phyloP scores from a whole-genome alignment of 2,797 vertebrate genomes.

The Gallinago nigripennis region DNA sequence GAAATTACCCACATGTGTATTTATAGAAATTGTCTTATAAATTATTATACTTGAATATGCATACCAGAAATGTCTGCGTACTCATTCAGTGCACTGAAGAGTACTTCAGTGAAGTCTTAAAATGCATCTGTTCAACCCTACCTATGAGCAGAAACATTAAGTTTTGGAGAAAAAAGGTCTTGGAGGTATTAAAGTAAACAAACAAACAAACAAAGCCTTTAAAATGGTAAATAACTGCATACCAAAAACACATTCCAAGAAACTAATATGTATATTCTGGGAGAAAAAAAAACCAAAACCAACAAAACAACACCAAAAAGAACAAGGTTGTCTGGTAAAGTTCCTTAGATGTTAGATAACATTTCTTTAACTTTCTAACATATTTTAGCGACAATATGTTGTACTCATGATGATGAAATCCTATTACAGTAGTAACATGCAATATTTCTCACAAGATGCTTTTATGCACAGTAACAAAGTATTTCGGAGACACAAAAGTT shows the following conservation, averaged over 20 bases:
- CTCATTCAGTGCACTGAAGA: not conserved
- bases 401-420: not conserved
- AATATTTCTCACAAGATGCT: not conserved
- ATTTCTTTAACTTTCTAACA: not conserved
- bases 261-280: not conserved
- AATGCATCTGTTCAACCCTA: not conserved
- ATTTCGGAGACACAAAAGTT: not conserved
- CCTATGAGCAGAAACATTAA: not conserved
- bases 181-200: not conserved
- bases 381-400: not conserved
- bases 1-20: conserved; percentile 22
- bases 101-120: not conserved
- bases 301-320: not conserved
- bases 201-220: not conserved
- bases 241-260: not conserved
- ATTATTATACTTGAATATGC: conserved; percentile 22
- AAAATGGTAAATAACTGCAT: not conserved
- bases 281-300: not conserved
- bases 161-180: not conserved
- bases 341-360: not conserved
- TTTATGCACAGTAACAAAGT: not conserved
- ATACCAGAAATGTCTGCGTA: not conserved
- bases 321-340: not conserved
- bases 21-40: conserved; percentile 19
- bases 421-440: not conserved